Conservation (phyloP, 2,888 invertebrate species). For the Cantharis flavilabris region DNA sequence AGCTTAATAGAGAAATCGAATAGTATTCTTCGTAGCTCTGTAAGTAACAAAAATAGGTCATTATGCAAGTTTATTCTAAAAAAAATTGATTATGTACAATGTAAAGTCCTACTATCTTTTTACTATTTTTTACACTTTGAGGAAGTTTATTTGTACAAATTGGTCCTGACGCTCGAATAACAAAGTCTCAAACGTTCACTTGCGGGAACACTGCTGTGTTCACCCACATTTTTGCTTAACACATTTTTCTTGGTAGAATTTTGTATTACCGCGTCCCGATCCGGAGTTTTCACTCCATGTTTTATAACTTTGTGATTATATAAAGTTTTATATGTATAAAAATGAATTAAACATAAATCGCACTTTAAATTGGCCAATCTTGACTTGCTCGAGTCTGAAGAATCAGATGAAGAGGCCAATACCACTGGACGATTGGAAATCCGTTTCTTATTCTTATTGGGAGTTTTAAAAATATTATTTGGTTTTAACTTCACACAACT, state of each 20-base stretch:
- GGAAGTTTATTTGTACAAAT: slow-evolving; percentile 23
- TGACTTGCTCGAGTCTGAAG: neutral
- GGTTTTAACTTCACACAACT: slow-evolving; percentile 43
- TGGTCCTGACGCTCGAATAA: slow-evolving; percentile 34
- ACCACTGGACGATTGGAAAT: neutral
- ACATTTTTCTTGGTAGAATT: slow-evolving; percentile 4
- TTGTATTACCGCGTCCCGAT: slow-evolving; percentile 35
- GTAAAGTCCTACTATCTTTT: neutral
- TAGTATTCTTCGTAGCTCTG: no score
- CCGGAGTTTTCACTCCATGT: slow-evolving; percentile 46
- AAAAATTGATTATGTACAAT: neutral
- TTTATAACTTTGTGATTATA: slow-evolving; percentile 41
- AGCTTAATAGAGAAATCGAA: no score
- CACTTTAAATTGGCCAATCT: slow-evolving; percentile 31
- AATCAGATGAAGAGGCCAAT: no score
- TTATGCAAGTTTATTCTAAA: neutral
- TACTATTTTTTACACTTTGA: neutral
- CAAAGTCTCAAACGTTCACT: slow-evolving; percentile 38
- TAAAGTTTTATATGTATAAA: slow-evolving; percentile 40
- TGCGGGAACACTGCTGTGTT: slow-evolving; percentile 43
- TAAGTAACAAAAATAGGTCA: no score
- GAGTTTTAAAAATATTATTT: slow-evolving; percentile 31
- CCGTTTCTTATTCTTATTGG: neutral
- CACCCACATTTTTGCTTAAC: slow-evolving; percentile 3
- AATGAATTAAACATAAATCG: slow-evolving; percentile 43